phyloP scores from a whole-genome alignment of 2,113 vertebrate genomes.

The Rousettus leschenaultii region DNA sequence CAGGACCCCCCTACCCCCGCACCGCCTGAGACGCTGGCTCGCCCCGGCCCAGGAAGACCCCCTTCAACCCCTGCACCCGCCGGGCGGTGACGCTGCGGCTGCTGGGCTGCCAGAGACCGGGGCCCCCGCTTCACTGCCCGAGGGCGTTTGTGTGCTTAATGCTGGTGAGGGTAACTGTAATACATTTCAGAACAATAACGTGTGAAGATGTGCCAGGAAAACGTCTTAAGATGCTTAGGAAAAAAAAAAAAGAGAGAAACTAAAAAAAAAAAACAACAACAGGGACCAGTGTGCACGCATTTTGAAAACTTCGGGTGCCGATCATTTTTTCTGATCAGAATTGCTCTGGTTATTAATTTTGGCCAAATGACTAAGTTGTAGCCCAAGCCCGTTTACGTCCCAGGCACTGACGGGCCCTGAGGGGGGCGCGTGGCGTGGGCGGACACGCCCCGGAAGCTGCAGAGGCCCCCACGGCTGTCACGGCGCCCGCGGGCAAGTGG shows the following conservation, averaged over 20 bases:
- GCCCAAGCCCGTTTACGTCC: neutral
- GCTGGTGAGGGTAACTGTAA: neutral
- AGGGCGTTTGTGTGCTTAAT: neutral
- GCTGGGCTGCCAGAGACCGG: neutral
- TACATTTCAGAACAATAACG: neutral
- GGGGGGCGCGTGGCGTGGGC: rapidly evolving
- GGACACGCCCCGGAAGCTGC: neutral
- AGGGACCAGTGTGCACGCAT: neutral
- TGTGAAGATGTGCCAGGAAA: neutral
- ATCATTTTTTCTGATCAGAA: neutral
- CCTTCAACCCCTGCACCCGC: neutral
- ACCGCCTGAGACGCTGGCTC: neutral
- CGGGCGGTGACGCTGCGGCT: neutral
- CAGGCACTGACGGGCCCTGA: rapidly evolving
- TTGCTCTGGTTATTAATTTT: neutral
- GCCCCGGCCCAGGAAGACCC: neutral
- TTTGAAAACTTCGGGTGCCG: neutral
- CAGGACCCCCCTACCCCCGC: neutral
- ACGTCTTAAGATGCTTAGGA: neutral
- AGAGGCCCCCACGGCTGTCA: neutral
- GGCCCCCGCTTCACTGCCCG: neutral
- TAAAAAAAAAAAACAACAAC: neutral
- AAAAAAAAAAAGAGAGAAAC: neutral
- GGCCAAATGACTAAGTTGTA: neutral
- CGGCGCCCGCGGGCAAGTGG: rapidly evolving